Conservation (phyloP, 2,113 vertebrate species). For the Dasypus novemcinctus region DNA sequence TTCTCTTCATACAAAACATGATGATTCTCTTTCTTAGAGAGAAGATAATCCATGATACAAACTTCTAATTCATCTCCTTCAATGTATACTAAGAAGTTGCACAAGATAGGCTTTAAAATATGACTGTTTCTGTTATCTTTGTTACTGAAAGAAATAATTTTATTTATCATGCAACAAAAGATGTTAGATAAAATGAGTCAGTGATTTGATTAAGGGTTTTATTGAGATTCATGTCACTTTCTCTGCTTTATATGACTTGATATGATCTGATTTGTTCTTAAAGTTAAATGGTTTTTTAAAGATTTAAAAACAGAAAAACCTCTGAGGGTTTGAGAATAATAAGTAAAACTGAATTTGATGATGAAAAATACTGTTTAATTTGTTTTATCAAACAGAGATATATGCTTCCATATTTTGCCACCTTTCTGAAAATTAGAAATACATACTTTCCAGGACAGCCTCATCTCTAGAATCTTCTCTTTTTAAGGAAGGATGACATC, state of each 20-base stretch:
- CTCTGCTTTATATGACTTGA: slow-evolving; percentile 10
- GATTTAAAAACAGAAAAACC: slow-evolving; percentile 15
- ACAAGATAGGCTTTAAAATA: neutral
- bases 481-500: neutral
- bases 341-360: neutral
- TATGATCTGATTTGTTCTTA: neutral
- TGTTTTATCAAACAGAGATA: neutral
- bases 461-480: neutral
- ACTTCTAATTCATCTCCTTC: neutral
- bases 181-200: neutral
- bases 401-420: neutral
- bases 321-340: neutral
- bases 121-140: neutral
- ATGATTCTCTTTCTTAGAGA: neutral
- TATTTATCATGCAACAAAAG: neutral
- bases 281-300: neutral
- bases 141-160: neutral
- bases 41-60: neutral
- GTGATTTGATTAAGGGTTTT: neutral
- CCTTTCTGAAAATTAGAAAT: neutral
- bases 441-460: neutral
- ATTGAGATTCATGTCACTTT: neutral
- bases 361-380: neutral
- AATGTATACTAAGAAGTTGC: neutral
- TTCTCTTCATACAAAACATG: neutral